Evolutionary conservation across 2,888 invertebrate genomes (phyloP), one percentile per base, ranked within the genome.

Genomic region (Azorinus chamasolen): DNA sequence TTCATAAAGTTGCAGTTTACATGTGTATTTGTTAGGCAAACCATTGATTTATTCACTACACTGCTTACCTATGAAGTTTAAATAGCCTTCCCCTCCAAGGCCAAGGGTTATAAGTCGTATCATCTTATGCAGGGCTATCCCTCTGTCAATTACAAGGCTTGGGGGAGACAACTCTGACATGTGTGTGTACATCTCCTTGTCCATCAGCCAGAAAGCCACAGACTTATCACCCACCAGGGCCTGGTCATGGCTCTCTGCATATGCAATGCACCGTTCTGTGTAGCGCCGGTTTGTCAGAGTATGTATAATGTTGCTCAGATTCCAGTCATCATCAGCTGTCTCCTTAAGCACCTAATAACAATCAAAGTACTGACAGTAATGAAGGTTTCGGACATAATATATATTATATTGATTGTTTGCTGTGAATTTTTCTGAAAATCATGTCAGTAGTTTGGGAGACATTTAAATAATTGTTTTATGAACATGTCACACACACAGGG

Each of bases 191-290:
- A 99, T 99, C 86, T 98, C 97, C 86, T 98, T 98, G 94, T 99
- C 99, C 99, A 99, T 99, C 84, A 99, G 93, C 99, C 99, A 99
- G 94, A 99, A 99, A 0, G 99, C 99, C 48, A 99, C 95, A 0
- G 99, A 99, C 93, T 99, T 99, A 93, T 99, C 99, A 0, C 99
- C 93, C 1, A 93, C 92, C 18, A 93, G 81, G 53, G 96, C 96
- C 95, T 99, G 99, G 92, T 99, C 99, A 90, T 99, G 99, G 37
- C 98, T 98, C 94, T 99, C 99, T 0, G 97, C 97, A 91, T 99
- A 99, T 0, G 99, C 97, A 0, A 99, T 96, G n/a, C 97, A 97
- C 72, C 96, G 96, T 93, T 99, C 99, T 95, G 96, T 96, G 96
- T 98, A 99, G 16, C 99, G 95, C 0, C 99, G 94, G 94, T 99